These are phyloP conservation scores for Phorcus lineatus DNA, from an alignment of 2,888 invertebrate species.

Conservation along the genomic window DNA sequence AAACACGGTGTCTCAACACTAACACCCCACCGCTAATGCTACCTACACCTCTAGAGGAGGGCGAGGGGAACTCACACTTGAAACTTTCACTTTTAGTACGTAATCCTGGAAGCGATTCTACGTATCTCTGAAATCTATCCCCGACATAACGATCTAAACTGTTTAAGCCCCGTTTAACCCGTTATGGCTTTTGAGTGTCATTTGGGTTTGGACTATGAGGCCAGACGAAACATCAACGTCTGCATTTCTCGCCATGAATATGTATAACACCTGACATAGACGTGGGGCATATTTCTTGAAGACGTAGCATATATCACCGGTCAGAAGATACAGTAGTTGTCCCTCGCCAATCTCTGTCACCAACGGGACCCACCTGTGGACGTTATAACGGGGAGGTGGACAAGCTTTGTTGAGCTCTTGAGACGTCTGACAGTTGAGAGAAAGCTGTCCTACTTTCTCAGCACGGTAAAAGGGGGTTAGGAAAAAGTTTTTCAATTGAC, in stretches of 20 bases:
- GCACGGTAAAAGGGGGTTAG: too few species aligned
- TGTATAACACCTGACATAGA: neutral
- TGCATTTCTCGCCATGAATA: neutral
- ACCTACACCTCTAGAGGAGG: too few species aligned
- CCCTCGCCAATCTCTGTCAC: neutral
- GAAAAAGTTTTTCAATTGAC: too few species aligned
- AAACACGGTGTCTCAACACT: too few species aligned
- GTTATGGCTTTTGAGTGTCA: neutral
- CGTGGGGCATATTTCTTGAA: neutral
- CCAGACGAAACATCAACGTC: neutral
- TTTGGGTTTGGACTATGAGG: neutral
- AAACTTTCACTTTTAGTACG: too few species aligned
- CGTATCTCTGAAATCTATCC: neutral
- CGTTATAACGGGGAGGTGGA: neutral
- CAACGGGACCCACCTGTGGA: neutral
- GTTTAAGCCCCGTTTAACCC: slow-evolving; percentile 1
- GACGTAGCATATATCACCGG: neutral
- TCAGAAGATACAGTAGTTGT: neutral
- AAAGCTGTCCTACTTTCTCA: neutral
- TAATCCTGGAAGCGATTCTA: neutral
- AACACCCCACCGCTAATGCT: too few species aligned
- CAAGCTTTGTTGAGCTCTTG: neutral
- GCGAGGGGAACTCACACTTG: too few species aligned
- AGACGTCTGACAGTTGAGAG: neutral
- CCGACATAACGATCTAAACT: neutral